These are phyloP conservation scores for Torymus auratus DNA, from an alignment of 2,888 invertebrate species.

Conservation along the genomic window DNA sequence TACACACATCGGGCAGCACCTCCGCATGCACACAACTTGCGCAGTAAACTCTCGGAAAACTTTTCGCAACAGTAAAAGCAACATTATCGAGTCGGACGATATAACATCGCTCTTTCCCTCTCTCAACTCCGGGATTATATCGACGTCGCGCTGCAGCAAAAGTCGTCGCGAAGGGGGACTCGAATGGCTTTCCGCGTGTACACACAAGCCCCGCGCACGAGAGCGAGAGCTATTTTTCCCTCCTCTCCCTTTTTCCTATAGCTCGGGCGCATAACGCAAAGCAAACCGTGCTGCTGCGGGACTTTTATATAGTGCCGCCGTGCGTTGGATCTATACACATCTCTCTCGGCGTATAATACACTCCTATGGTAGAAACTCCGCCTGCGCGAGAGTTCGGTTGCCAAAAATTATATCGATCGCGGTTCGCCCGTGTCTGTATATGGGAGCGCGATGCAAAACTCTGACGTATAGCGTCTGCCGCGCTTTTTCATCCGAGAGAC, in stretches of 20 bases:
- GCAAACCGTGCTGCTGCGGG: slow-evolving; percentile 22
- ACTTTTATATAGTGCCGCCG: slow-evolving; percentile 34
- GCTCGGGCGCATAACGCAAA: not conserved
- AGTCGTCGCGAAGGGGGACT: not conserved
- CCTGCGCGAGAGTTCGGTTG: slow-evolving; percentile 26
- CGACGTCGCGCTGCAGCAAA: slow-evolving; percentile 6
- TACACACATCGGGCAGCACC: not conserved
- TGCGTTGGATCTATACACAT: too few species aligned
- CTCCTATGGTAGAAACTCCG: not conserved
- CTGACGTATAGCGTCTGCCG: slow-evolving; percentile 27
- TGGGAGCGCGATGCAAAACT: slow-evolving; percentile 30
- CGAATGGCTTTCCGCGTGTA: slow-evolving; percentile 45
- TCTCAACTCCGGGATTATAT: not conserved
- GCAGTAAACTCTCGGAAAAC: slow-evolving; percentile 37
- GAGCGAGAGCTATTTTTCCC: not conserved
- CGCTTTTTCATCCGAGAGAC: slow-evolving; percentile 50
- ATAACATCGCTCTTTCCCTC: slow-evolving; percentile 21
- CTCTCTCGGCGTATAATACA: not conserved
- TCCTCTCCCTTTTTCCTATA: not conserved
- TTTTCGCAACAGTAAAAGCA: slow-evolving; percentile 46
- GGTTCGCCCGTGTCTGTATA: not conserved
- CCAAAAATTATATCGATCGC: slow-evolving; percentile 57
- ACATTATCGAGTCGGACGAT: slow-evolving; percentile 49
- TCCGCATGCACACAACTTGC: slow-evolving; percentile 14
- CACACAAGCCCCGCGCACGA: not conserved